Percentiles rank a stretch among this genome's conserved stretches.
These are phyloP conservation scores for Sminthurinus aureus DNA, from an alignment of 2,888 invertebrate genomes.

Conservation along the genomic window DNA sequence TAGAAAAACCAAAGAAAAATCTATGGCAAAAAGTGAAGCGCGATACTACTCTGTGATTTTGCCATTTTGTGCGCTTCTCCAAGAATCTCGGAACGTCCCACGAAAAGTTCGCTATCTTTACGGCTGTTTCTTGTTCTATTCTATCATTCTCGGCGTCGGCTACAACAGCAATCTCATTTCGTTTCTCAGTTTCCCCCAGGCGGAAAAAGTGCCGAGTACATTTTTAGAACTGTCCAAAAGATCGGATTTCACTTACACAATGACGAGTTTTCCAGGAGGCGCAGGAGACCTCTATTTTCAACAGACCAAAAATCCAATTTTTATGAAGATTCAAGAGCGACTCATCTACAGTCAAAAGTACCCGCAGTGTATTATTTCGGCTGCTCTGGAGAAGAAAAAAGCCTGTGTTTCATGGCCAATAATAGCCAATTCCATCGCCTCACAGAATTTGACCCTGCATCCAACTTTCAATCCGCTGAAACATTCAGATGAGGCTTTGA, in stretches of 20 bases:
- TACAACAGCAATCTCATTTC: conserved; percentile 24
- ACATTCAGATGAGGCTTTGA: background rate
- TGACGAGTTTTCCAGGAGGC: conserved; percentile 1
- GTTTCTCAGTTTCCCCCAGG: conserved; percentile 31
- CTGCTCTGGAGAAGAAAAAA: background rate
- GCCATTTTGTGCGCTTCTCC: background rate
- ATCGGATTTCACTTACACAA: background rate
- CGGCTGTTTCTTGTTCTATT: conserved; percentile 15
- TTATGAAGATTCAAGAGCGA: background rate
- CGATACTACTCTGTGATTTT: background rate
- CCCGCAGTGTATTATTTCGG: background rate
- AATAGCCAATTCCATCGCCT: background rate
- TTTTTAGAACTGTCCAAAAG: background rate
- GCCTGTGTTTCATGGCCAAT: conserved; percentile 7
- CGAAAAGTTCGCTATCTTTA: background rate
- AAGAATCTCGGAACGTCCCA: background rate
- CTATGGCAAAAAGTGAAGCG: background rate
- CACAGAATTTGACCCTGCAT: conserved; percentile 16
- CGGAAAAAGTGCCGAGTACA: conserved; percentile 12
- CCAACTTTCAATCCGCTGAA: background rate
- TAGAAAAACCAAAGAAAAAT: too few species aligned
- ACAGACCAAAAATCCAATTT: background rate
- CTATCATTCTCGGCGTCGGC: conserved; percentile 8
- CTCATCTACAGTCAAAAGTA: background rate
- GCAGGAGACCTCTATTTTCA: background rate